Evolutionary conservation across 2,888 invertebrate species (phyloP), one percentile per base, ranked within the genome.

Genomic region (Sphaerophoria rueppellii): DNA sequence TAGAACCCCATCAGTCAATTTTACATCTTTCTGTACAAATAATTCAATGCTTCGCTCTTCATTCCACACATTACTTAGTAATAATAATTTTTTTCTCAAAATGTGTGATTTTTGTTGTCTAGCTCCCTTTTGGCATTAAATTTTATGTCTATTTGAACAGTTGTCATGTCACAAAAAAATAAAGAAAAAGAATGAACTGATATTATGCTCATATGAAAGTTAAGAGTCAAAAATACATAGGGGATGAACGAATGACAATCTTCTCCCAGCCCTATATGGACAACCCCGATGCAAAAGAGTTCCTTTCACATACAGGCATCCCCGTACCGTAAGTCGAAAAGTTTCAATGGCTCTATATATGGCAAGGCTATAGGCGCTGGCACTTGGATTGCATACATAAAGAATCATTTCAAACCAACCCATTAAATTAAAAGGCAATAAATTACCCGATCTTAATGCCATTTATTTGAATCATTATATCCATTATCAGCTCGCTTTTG

Each of bases 361-460:
- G n/a, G 46, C 9, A 6, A 40, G 40, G 24, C 16, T 3, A 40
- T 2, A 40, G 4, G 14, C 12, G 71, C 71, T 73, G 60, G 52
- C n/a, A 35, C n/a, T 5, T 37, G 16, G 9, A 43, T 43, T 32
- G 12, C 34, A 57, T 57, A 35, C n/a, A 24, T 43, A 5, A 7
- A 14, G 24, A 16, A 67, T 70, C 37, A 9, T 76, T 80, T 86
- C 86, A 88, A 83, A 88, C 90, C 91, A 90, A 81, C 91, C 91
- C 90, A 91, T 91, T 91, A 91, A 91, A 91, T 91, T 91, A 91
- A 91, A 91, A 90, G 91, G 88, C 89, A 89, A 91, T 91, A 91
- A 91, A 91, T 90, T 90, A 91, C 88, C 87, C 87, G 89, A 88
- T 89, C 89, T 89, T 90, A 89, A 88, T 89, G 89, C 88, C 89